These are phyloP conservation scores for Spilosoma lubricipeda DNA, from an alignment of 2,888 invertebrate species.

Conservation along the genomic window DNA sequence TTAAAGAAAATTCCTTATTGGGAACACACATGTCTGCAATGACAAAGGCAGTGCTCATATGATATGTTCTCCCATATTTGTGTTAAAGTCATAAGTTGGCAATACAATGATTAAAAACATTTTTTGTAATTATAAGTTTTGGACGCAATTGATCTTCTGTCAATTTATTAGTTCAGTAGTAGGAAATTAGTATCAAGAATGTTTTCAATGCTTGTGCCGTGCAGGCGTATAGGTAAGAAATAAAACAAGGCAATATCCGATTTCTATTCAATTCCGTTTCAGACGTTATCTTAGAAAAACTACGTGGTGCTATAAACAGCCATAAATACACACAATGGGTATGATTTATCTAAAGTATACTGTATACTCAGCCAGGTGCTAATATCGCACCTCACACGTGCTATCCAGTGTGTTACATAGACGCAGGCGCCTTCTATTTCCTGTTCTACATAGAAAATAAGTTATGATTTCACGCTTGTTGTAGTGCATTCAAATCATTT, in stretches of 20 bases:
- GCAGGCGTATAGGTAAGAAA: background rate
- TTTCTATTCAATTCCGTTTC: background rate
- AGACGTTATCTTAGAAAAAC: conserved; percentile 1
- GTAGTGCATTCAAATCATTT: background rate
- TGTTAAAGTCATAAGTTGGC: too few species aligned
- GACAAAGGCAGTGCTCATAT: background rate
- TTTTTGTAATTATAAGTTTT: background rate
- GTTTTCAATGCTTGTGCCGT: background rate
- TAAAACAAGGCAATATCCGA: background rate
- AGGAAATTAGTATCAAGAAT: background rate
- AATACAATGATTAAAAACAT: background rate
- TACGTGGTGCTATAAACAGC: background rate
- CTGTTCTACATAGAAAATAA: conserved; percentile 17
- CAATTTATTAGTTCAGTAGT: background rate
- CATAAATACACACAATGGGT: conserved; percentile 27
- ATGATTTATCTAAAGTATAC: conserved; percentile 29
- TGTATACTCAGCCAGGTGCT: conserved; percentile 42
- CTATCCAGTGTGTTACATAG: conserved; percentile 38
- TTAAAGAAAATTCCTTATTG: background rate
- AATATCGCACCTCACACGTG: conserved; percentile 39
- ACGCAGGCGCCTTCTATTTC: conserved; percentile 39
- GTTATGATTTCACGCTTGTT: background rate
- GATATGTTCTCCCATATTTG: too few species aligned
- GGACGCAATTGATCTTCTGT: background rate
- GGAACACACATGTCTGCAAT: background rate